Base-by-base conservation (phyloP, 2,888 invertebrate genomes). In the Lissocephala sabroskyi region DNA sequence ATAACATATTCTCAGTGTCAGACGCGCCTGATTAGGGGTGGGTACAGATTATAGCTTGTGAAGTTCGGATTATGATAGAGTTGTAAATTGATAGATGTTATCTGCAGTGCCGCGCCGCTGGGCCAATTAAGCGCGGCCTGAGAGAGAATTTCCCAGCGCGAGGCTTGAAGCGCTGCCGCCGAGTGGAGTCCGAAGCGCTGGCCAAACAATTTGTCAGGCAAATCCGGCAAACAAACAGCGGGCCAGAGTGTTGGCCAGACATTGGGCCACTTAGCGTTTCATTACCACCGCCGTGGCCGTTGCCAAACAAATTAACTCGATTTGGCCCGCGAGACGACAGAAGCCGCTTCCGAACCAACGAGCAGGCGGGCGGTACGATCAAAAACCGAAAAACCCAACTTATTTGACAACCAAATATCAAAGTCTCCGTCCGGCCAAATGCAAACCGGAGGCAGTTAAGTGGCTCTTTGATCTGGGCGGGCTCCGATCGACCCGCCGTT, bases 201-300 rank as follows among this genome's bases (percentile, higher is more conserved):
- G 35, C 41, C 46, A 41, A 42, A 56, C 70, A 73, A 77, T 73
- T 73, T 73, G 71, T 71, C 77, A 65, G 73, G 33, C 48, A 56
- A 55, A 45, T 47, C 49, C 44, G 47, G 33, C 45, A 26, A 40
- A 44, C 37, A 53, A 52, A 54, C 43, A 55, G 30, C 13, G 14
- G 16, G 2, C 45, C 36, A 55, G 51, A 58, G 48, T 51, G 48
- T 41, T 49, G 37, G 42, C 26, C 47, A 65, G 65, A 71, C 56
- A n/a, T 52, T 49, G 42, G 65, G 65, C 70, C 71, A 71, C 71
- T 71, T 71, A 71, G 77, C 74, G 62, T 62, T 56, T 73, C 77
- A 65, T 77, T 71, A 65, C 70, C 74, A 68, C 46, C 74, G 68
- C 53, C 55, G 70, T 66, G 70, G 65, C 74, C 59, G 59, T 18